These are phyloP conservation scores for Metallyticus violacea DNA, from an alignment of 2,888 invertebrate genomes.

Conservation along the genomic window DNA sequence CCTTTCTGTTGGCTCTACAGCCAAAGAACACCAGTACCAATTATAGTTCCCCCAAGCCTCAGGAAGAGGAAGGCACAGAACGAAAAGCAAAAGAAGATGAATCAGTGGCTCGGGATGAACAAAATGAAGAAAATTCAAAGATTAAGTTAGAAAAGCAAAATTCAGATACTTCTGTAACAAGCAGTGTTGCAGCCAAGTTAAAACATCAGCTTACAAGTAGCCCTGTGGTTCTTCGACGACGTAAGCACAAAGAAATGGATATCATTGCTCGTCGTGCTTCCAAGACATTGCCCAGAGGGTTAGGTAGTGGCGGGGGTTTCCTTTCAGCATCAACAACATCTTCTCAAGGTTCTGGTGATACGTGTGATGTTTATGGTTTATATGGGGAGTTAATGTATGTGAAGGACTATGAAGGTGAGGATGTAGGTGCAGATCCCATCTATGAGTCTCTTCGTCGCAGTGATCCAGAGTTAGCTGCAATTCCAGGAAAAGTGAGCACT, in stretches of 20 bases:
- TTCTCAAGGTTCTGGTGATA: slow-evolving; percentile 50
- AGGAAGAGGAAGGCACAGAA: slow-evolving; percentile 40
- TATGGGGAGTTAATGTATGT: slow-evolving; percentile 89
- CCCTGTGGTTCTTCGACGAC: slow-evolving; percentile 59
- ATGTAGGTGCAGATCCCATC: slow-evolving; percentile 67
- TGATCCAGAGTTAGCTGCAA: slow-evolving; percentile 80
- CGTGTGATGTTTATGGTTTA: slow-evolving; percentile 83
- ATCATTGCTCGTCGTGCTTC: slow-evolving; percentile 54
- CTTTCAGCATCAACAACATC: slow-evolving; percentile 56
- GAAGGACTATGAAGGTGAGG: slow-evolving; percentile 80
- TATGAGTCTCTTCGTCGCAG: slow-evolving; percentile 75
- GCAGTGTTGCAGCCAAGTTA: slow-evolving; percentile 51
- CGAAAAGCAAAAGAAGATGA: slow-evolving; percentile 41
- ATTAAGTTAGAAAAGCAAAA: slow-evolving; percentile 57
- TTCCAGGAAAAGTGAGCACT: slow-evolving; percentile 79
- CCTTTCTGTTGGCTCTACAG: slow-evolving; percentile 78
- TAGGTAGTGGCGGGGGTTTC: slow-evolving; percentile 59
- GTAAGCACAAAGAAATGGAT: slow-evolving; percentile 58
- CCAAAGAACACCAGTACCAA: slow-evolving; percentile 31
- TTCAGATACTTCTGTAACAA: slow-evolving; percentile 17
- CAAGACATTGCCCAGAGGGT: slow-evolving; percentile 74
- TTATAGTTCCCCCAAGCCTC: slow-evolving; percentile 33
- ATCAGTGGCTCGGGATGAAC: slow-evolving; percentile 36
- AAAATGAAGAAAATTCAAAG: slow-evolving; percentile 18
- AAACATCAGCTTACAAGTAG: slow-evolving; percentile 61